phyloP scores from a whole-genome alignment of 2,888 invertebrate species.

The Trichopoda pennipes region DNA sequence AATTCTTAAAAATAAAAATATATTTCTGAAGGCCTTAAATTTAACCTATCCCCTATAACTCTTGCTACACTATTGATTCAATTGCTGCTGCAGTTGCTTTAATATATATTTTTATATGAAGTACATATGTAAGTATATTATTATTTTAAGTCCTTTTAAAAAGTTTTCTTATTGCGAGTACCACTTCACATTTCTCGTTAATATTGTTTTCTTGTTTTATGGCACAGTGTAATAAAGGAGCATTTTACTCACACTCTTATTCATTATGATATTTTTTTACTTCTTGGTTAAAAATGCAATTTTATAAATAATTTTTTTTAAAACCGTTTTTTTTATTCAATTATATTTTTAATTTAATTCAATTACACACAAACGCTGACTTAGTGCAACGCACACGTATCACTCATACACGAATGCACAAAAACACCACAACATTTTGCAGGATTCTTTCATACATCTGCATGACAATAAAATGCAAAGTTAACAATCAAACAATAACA shows the following conservation, averaged over 20 bases:
- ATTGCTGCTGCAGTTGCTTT: no score
- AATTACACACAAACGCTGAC: conserved; percentile 24
- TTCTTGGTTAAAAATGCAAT: conserved; percentile 22
- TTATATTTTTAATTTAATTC: conserved; percentile 33
- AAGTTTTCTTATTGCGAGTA: no score
- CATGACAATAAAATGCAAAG: conserved; percentile 17
- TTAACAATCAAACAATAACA: conserved; percentile 26
- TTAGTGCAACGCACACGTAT: not conserved
- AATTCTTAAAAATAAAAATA: no score
- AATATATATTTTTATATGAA: no score
- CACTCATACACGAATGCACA: not conserved
- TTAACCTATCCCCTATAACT: no score
- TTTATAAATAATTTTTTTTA: conserved; percentile 33
- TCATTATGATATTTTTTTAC: not conserved
- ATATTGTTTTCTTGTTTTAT: not conserved
- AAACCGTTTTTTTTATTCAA: not conserved
- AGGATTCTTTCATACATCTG: conserved; percentile 18
- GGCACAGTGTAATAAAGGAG: no score
- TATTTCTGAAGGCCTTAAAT: no score
- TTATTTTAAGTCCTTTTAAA: no score
- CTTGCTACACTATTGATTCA: no score
- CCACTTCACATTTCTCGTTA: no score
- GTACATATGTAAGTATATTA: no score
- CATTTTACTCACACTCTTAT: not conserved
- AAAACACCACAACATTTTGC: conserved; percentile 11